A percentile compares a stretch with the other conserved stretches of the same genome.
Conservation (phyloP, 2,797 vertebrate genomes). For the Clarias platycephalus region DNA sequence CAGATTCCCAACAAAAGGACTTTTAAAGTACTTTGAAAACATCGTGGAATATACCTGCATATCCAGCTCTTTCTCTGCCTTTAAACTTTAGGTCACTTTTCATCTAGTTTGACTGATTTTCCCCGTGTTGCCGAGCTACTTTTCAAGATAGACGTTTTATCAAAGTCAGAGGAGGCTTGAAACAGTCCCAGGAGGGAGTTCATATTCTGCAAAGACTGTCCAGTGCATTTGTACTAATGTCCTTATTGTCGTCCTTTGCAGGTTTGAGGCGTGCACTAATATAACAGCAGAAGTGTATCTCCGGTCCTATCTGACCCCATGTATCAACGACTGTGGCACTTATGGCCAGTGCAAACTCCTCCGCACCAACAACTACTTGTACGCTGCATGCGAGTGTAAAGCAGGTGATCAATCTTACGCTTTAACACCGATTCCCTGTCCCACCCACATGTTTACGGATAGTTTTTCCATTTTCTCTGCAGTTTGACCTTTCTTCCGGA, state of each 20-base stretch:
- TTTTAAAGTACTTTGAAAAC: constrained; percentile 1
- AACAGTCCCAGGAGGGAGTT: constrained; percentile 6
- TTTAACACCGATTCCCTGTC: background rate
- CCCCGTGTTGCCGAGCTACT: background rate
- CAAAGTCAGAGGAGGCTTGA: constrained; percentile 25
- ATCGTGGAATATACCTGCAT: constrained; percentile 18
- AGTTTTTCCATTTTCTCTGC: background rate
- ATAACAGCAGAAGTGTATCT: constrained; percentile 90
- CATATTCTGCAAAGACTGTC: constrained; percentile 9
- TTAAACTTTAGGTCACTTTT: constrained; percentile 28
- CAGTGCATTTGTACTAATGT: background rate
- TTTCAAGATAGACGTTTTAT: constrained; percentile 10
- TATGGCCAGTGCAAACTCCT: constrained; percentile 98
- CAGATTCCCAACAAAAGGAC: background rate
- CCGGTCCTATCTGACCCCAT: constrained; percentile 92
- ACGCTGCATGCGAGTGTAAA: constrained; percentile 97
- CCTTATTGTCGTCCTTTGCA: constrained; percentile 59
- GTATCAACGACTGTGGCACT: constrained; percentile 94
- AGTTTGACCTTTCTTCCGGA: background rate
- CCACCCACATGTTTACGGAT: background rate
- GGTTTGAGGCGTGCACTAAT: constrained; percentile 84
- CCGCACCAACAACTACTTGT: constrained; percentile 96
- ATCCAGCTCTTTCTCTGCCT: background rate
- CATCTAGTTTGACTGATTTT: constrained; percentile 17
- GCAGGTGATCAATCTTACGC: constrained; percentile 78